Evolutionary conservation across 2,888 invertebrate species (phyloP), one percentile per base, ranked within the genome.

Genomic region (Eremobia ochroleuca): DNA sequence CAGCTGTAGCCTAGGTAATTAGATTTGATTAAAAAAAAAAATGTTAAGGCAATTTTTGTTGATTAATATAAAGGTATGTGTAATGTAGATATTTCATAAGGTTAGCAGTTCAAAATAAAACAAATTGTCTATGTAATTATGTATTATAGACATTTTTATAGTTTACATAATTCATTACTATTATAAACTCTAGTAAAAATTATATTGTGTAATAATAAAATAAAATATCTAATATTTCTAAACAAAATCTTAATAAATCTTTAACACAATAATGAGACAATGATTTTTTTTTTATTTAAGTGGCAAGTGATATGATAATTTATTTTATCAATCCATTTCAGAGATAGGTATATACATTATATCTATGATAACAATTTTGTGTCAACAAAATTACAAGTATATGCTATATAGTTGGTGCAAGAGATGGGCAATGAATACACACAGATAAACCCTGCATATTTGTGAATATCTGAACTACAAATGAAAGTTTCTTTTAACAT

Each of bases 291-390:
- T 93, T 94, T 92, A 90, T 94, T 96, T 94, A 97, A 96, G 94
- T 96, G 97, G 97, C 96, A 95, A 97, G 97, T 97, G 97, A 97
- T 97, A 97, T 97, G 97, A 97, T 96, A 93, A 90, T 94, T 90
- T 88, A 82, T 75, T 82, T 85, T 85, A 90, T 89, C 85, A 90
- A 91, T 91, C 86, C 88, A 88, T 88, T 90, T 91, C 89, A 85
- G 90, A 90, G 85, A 89, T 88, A 89, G 68, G 81, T 92, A 92
- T 92, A 92, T 92, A 93, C 92, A 92, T 90, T 92, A 90, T 89
- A 89, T 90, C 88, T 92, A 91, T 91, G 90, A 92, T 91, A 92
- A 91, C 89, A 86, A 88, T 91, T 87, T 82, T 85, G 89, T 86
- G 81, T 90, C 88, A 91, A 92, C 90, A 87, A 88, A 90, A 92